These are phyloP conservation scores for Apteryx owenii DNA, from an alignment of 2,113 vertebrate genomes.

Conservation along the genomic window DNA sequence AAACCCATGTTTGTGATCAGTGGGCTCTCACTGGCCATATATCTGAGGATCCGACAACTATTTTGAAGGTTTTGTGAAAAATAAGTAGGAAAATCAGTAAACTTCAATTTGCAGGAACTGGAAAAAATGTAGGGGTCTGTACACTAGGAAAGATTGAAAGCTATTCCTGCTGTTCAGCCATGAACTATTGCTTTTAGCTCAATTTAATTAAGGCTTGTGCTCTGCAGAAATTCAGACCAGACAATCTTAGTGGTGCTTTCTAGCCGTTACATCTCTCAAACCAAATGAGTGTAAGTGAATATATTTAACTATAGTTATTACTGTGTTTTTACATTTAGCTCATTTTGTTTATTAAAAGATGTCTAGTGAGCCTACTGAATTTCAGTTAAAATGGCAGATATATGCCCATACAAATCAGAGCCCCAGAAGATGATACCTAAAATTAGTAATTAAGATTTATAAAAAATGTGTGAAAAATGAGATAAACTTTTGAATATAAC, in stretches of 20 bases:
- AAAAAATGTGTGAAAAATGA: not conserved
- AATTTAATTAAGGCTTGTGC: accelerated
- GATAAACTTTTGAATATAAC: not conserved
- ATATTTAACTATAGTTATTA: not conserved
- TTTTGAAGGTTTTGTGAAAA: not conserved
- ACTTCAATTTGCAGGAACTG: not conserved
- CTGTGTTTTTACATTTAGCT: not conserved
- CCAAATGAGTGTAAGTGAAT: not conserved
- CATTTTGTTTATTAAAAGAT: not conserved
- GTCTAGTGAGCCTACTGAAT: not conserved
- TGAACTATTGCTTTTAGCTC: not conserved
- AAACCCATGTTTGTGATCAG: not conserved
- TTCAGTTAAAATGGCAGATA: not conserved
- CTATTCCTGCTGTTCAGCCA: not conserved
- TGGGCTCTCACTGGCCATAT: not conserved
- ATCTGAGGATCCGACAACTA: not conserved
- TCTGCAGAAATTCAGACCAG: not conserved
- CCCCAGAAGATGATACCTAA: not conserved
- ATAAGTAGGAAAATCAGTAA: not conserved
- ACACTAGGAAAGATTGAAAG: not conserved
- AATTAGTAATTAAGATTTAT: not conserved
- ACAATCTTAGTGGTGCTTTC: not conserved
- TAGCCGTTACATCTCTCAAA: not conserved
- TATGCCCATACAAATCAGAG: not conserved
- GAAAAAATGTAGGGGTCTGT: not conserved